Base-by-base conservation (phyloP, 92 coral and sea anemone genomes). In the Desmophyllum pertusum region DNA sequence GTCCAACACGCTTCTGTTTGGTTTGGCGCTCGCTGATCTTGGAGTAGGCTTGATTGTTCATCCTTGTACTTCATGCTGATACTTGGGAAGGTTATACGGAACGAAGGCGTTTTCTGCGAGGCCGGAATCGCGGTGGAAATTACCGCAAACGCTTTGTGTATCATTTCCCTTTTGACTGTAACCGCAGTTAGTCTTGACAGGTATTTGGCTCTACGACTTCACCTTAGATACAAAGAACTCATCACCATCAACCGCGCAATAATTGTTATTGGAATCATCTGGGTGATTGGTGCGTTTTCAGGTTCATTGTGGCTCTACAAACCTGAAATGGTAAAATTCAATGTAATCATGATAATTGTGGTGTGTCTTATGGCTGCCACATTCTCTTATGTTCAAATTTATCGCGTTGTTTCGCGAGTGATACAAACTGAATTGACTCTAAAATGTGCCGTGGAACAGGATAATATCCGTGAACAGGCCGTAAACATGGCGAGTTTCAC, bases 101-200 rank as follows among this genome's bases (percentile, higher is more conserved):
- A 83, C 73, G 46, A 63, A 46, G 75, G 35, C 53, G 36, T 31
- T 10, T 83, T 83, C 66, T 83, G 87, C 75, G 29, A 43, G 23
- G 75, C 87, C 37, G 81, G 87, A 31, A 73, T 73, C 57, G 75
- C 87, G 2, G 33, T 66, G 18, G 80, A 75, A 46, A 46, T 83
- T 3, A 30, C 62, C 38, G 87, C 81, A 51, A 73, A 73, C 45
- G 73, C 81, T 36, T 25, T 83, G 18, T 83, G 87, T 48, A 62
- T 83, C 4, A 75, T 83, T 45, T 83, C 87, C 2, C 75, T 83
- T 35, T 61, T 83, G 7, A 83, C 87, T 37, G 81, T 43, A 25
- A 75, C 87, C 13, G 87, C 87, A 1, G 81, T 83, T 59, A 75
- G 87, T 35, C 0, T 83, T 19, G 87, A 83, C 81, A 62, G 87